phyloP scores from a whole-genome alignment of 2,797 vertebrate genomes.

The Trachops cirrhosus region DNA sequence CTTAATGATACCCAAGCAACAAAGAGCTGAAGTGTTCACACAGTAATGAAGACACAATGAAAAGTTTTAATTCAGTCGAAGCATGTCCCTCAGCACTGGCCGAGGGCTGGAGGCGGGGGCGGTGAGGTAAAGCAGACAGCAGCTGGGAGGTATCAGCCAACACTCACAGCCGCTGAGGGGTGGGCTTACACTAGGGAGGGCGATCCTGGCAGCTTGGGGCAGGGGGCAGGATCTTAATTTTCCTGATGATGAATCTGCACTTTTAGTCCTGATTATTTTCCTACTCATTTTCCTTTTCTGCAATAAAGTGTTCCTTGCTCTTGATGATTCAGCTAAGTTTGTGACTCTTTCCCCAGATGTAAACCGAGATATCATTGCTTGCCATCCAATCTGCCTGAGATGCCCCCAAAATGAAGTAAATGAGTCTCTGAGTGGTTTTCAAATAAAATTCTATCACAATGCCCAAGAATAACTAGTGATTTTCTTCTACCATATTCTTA shows the following conservation, averaged over 20 bases:
- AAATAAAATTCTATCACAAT: neutral
- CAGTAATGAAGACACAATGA: neutral
- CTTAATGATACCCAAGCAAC: neutral
- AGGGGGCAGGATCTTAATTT: neutral
- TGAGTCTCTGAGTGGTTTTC: neutral
- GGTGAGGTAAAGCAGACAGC: rapidly evolving
- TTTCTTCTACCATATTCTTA: neutral
- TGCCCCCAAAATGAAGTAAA: neutral
- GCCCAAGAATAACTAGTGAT: neutral
- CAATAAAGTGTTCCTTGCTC: neutral
- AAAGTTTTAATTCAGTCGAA: neutral
- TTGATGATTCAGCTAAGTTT: neutral
- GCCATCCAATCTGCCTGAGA: neutral
- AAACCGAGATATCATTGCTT: neutral
- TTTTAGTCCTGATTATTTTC: neutral
- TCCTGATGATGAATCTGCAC: neutral
- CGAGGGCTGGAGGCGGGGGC: rapidly evolving
- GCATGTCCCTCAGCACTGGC: neutral
- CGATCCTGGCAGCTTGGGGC: neutral
- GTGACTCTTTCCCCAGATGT: neutral
- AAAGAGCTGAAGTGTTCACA: neutral
- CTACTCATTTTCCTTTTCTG: neutral
- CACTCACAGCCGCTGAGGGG: neutral
- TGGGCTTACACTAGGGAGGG: neutral
- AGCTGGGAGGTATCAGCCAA: neutral